phyloP scores from a whole-genome alignment of 2,113 vertebrate genomes.

The Pyxicephalus adspersus region DNA sequence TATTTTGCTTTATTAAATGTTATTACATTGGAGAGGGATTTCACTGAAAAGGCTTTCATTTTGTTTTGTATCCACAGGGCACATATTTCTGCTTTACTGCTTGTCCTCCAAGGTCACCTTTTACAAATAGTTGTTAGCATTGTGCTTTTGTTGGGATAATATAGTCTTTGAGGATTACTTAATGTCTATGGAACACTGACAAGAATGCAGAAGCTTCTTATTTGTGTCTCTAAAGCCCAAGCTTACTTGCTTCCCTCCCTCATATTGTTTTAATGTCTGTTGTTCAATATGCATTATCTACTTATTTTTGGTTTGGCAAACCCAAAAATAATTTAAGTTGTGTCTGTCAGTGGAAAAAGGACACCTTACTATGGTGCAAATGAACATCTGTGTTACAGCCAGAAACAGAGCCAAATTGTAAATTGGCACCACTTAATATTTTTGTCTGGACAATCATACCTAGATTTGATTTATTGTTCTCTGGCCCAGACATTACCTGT shows the following conservation, averaged over 20 bases:
- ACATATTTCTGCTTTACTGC: constrained; percentile 59
- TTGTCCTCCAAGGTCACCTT: constrained; percentile 55
- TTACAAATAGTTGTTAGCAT: constrained; percentile 21
- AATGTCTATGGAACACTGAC: constrained; percentile 35
- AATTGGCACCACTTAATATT: too few relatives aligned
- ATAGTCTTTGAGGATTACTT: constrained; percentile 34
- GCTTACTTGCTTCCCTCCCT: neutral
- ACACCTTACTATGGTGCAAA: too few relatives aligned
- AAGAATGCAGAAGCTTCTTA: constrained; percentile 25
- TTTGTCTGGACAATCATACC: too few relatives aligned
- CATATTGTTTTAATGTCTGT: neutral
- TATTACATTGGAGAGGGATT: constrained; percentile 67
- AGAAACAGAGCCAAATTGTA: too few relatives aligned
- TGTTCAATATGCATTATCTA: constrained; percentile 3
- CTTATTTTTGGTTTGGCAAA: neutral
- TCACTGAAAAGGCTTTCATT: constrained; percentile 64
- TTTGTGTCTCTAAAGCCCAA: neutral
- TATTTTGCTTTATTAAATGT: constrained; percentile 63
- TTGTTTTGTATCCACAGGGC: constrained; percentile 62
- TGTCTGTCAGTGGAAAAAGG: neutral
- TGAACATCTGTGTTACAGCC: too few relatives aligned
- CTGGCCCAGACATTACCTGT: too few relatives aligned
- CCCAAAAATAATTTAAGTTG: neutral
- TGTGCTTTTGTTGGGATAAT: constrained; percentile 22
- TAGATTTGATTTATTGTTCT: too few relatives aligned